phyloP scores from a whole-genome alignment of 2,113 vertebrate species.

The Psittacara wagleri region DNA sequence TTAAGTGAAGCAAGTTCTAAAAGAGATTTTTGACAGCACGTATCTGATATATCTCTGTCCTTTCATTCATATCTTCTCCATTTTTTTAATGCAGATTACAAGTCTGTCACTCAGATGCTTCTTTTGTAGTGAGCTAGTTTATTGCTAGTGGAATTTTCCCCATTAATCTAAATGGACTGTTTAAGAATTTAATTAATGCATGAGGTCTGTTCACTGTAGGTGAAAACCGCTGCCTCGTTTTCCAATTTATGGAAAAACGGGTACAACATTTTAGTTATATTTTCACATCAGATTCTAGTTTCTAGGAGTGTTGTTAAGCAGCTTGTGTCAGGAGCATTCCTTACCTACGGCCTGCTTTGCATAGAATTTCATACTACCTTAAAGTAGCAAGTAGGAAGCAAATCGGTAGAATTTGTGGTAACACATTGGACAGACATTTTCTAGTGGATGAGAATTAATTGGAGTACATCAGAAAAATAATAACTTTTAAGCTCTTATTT shows the following conservation, averaged over 20 bases:
- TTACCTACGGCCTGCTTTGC: neutral
- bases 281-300: neutral
- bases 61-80: slow-evolving; percentile 49
- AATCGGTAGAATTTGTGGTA: neutral
- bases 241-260: neutral
- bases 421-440: neutral
- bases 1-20: slow-evolving; percentile 72
- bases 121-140: neutral
- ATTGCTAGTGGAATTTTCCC: neutral
- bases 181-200: slow-evolving; percentile 29
- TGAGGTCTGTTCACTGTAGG: neutral
- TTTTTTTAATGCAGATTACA: slow-evolving; percentile 38
- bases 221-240: neutral
- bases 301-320: neutral
- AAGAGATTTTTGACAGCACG: slow-evolving; percentile 67
- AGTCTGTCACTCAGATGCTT: slow-evolving; percentile 16
- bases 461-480: neutral
- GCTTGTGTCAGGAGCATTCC: neutral
- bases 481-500: neutral
- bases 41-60: slow-evolving; percentile 53
- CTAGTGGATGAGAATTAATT: neutral
- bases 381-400: neutral
- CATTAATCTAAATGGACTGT: neutral
- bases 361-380: neutral
- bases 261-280: neutral